These are phyloP conservation scores for Ophion costatus DNA, from an alignment of 2,888 invertebrate species.

Conservation along the genomic window DNA sequence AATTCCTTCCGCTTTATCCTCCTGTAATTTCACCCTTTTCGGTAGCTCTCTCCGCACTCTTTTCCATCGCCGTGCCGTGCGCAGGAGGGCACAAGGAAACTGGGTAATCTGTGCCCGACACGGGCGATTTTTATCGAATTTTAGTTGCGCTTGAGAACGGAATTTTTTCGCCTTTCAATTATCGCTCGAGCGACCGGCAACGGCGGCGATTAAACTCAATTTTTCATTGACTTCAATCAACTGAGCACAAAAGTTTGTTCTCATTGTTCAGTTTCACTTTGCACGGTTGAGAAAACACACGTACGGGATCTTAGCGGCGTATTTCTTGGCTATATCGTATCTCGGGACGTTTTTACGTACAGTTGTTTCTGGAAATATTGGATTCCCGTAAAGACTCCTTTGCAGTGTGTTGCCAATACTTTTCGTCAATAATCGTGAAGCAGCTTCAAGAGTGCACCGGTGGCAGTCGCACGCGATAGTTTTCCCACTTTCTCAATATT, in stretches of 20 bases:
- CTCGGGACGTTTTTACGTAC: not conserved
- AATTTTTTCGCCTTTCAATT: no score
- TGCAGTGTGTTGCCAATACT: conserved; percentile 9
- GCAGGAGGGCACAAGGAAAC: not conserved
- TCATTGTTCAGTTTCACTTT: not conserved
- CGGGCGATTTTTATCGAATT: not conserved
- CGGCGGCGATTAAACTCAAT: no score
- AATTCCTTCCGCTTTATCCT: not conserved
- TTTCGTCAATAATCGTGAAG: conserved; percentile 16
- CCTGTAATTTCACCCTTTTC: not conserved
- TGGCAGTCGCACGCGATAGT: not conserved
- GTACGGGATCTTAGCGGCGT: not conserved
- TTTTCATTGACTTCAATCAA: not conserved
- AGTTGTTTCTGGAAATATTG: conserved; percentile 7
- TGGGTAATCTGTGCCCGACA: not conserved
- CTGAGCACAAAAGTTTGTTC: not conserved
- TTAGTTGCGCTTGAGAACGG: no score
- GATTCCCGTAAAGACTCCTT: not conserved
- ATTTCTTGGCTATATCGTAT: not conserved
- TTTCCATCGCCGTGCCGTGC: no score
- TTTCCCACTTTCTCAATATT: not conserved
- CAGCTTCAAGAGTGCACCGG: not conserved
- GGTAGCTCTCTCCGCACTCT: not conserved
- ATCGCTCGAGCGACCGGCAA: no score
- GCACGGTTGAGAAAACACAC: not conserved